Base-by-base conservation (phyloP, 2,888 invertebrate genomes). In the Furcula furcula region DNA sequence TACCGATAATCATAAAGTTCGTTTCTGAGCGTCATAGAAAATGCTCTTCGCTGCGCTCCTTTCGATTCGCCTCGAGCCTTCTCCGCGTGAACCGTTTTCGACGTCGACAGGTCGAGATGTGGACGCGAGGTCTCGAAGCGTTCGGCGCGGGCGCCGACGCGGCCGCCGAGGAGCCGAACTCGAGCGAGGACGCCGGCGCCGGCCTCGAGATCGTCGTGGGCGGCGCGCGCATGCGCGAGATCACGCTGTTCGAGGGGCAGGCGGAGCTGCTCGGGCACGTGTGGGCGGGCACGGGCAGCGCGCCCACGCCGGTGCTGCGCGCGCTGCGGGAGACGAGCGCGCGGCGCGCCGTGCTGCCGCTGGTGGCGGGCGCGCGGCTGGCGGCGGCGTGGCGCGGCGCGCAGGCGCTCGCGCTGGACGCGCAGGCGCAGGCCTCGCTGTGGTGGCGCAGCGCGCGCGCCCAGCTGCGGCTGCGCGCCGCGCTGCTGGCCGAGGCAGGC, bases 221-320 rank as follows among this genome's bases (percentile, higher is more conserved):
- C 35, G 80, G 77, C 29, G 75, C 43, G 41, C 61, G 71, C n/a
- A 49, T 66, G 48, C 64, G 38, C 1, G 54, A 45, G 32, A n/a
- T 67, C 18, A 29, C 50, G 19, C 58, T 73, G 13, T 74, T 74
- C 55, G 28, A 29, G 14, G 58, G 68, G 27, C 67, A 75, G 69
- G 77, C 69, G 26, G 78, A 78, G 73, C 64, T 83, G 58, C 65
- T 83, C 53, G 75, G 61, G 3, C 80, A 72, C 67, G 68, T 84
- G 64, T 84, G 84, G 84, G 65, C 78, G 29, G 84, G 82, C 63
- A 46, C 78, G 35, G 84, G 67, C 58, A 65, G 72, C 58, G 33
- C 46, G 55, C 64, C 78, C 22, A 71, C 76, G 47, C 42, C 64
- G 16, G 79, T 55, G 59, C 53, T 75, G 67, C 82, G 83, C 54